These are phyloP conservation scores for Pogonocichla stellata DNA, from an alignment of 2,113 vertebrate species.

Conservation along the genomic window DNA sequence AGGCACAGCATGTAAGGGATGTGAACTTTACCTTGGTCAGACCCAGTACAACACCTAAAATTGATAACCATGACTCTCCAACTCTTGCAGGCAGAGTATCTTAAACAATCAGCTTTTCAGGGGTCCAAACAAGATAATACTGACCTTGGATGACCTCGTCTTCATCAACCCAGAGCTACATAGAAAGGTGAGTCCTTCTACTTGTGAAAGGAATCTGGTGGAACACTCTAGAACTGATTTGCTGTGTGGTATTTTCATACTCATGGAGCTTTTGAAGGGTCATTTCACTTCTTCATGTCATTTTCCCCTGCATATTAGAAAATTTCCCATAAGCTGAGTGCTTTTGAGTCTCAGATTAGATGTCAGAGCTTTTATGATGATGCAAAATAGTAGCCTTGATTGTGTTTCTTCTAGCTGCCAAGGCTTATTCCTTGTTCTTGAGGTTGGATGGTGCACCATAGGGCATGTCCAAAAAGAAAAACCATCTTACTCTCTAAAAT, in stretches of 20 bases:
- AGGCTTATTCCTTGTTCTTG: neutral
- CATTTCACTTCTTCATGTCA: neutral
- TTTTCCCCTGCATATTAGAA: neutral
- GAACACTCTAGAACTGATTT: neutral
- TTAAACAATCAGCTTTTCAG: slow-evolving; percentile 86
- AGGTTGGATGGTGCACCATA: neutral
- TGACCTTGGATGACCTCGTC: slow-evolving; percentile 85
- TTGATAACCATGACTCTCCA: neutral
- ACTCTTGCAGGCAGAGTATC: slow-evolving; percentile 75
- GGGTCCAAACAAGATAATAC: slow-evolving; percentile 85
- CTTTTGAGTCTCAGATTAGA: neutral
- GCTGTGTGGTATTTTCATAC: neutral
- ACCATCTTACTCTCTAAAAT: neutral
- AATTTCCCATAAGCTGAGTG: neutral
- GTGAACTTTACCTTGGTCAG: neutral
- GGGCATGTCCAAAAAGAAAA: neutral
- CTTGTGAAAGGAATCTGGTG: fast-evolving
- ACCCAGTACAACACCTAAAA: neutral
- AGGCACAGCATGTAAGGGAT: neutral
- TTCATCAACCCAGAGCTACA: slow-evolving; percentile 89
- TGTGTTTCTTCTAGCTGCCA: neutral
- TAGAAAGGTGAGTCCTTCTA: slow-evolving; percentile 74
- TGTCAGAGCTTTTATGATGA: neutral
- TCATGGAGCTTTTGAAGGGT: neutral
- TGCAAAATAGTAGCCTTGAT: neutral